Evolutionary conservation across 2,797 vertebrate species (phyloP), one percentile per base, ranked within the genome.

Genomic region (Pelochelys cantorii): DNA sequence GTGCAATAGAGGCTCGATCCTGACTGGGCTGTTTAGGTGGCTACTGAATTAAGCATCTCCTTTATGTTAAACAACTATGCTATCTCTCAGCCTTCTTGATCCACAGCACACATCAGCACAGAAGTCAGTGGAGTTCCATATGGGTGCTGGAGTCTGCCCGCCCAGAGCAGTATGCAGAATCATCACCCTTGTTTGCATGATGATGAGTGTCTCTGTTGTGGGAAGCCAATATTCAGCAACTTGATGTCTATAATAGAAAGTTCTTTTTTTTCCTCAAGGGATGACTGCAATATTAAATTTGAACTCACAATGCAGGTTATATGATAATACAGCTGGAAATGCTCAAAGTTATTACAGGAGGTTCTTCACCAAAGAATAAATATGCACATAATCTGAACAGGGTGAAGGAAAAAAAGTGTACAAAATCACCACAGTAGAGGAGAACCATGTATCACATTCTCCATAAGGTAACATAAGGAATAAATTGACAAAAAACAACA

Each of bases 401-500:
- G 77, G 56, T 92, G 31, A 56, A 92, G 90, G 18, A 27, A 88
- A 92, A 87, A 87, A 88, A 5, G 5, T 34, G 65, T 79, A 77
- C 92, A 92, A 87, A 84, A 83, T 86, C 60, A 85, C 83, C 90
- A 79, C 86, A 92, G 92, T 62, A 91, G 93, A 95, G 90, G 85
- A 68, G n/a, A 75, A 82, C 55, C 90, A 89, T 88, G 93, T 53
- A 87, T 74, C 87, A 89, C 31, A 79, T 94, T 95, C 92, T 23
- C 23, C 90, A 91, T 91, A 90, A 94, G 62, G 62, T 75, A 91
- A 74, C 83, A 86, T 62, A 86, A 92, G 92, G 90, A 95, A 95
- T 85, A 97, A 94, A 75, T 79, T 95, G 90, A 75, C 74, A 48
- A 86, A 92, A 92, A 96, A 95, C 93, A 93, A 78, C 75, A 84